Base-by-base conservation (phyloP, 2,113 vertebrate genomes). In the Neogobius melanostomus region DNA sequence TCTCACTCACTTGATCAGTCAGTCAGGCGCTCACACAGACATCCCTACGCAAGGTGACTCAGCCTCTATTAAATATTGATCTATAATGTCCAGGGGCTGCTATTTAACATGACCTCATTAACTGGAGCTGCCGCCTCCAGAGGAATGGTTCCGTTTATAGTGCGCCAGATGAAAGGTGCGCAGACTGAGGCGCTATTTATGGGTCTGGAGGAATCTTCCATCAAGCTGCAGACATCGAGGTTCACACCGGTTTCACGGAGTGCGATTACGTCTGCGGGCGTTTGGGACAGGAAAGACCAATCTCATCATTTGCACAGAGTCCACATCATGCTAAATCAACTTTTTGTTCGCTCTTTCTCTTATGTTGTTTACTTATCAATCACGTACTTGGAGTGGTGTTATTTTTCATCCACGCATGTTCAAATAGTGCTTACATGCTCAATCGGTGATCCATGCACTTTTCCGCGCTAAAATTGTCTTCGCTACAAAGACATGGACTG, bases 21-120 rank as follows among this genome's bases (percentile, higher is more conserved):
- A 79, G 74, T 68, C 64, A 83, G 82, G 79, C 66, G 28, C 42
- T 59, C 56, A 59, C 56, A 59, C 56, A 59, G 56, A 11, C 72
- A 21, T 56, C 28, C 28, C 49, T 84, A 76, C 59, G 21, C 66
- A 14, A 15, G 62, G 87, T 92, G 91, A 93, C 82, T 90, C 91
- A 91, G 79, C 74, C 77, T 54, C 67, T 84, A 91, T 91, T 89
- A 92, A 92, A 91, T 93, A 93, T 92, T 92, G 89, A 92, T 92
- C 86, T 71, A 74, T 86, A 85, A 88, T 88, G 79, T 86, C 85
- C 87, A 80, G 81, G 71, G 74, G 80, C 87, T 82, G 80, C 86
- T 90, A 88, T 90, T 91, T 91, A 81, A 86, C 88, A 86, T 91
- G 85, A 86, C 87, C 88, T 88, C 90, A 90, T 92, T 91, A 91